These are phyloP conservation scores for Petrocephalus sullivani DNA, from an alignment of 2,797 vertebrate genomes.

Conservation along the genomic window DNA sequence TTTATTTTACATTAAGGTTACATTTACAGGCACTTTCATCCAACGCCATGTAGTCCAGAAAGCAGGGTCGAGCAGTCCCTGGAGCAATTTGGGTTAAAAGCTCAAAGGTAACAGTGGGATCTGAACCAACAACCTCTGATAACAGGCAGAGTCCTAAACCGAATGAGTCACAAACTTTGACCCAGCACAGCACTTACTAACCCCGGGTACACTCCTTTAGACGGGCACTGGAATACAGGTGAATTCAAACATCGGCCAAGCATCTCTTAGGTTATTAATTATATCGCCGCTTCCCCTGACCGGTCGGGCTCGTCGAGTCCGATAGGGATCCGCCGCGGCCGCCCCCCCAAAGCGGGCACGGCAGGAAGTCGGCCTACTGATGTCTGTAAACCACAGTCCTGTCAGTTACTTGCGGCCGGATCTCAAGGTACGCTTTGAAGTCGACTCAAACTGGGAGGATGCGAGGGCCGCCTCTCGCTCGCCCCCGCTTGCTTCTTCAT, in stretches of 20 bases:
- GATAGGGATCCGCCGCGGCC: neutral
- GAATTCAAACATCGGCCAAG: neutral
- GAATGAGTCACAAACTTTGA: neutral
- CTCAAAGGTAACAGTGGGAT: neutral
- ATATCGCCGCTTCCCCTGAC: neutral
- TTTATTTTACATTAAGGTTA: neutral
- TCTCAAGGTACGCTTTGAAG: slow-evolving; percentile 51
- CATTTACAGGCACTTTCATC: neutral
- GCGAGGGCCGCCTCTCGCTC: neutral
- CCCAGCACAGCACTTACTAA: neutral
- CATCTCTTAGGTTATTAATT: neutral
- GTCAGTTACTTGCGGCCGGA: slow-evolving; percentile 32
- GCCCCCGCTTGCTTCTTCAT: slow-evolving; percentile 18
- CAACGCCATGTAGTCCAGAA: neutral
- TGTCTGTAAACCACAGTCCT: neutral
- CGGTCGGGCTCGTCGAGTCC: neutral
- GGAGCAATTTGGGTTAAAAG: neutral
- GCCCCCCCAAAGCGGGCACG: neutral
- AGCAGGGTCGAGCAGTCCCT: neutral
- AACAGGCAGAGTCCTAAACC: neutral
- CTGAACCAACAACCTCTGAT: neutral
- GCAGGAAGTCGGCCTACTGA: neutral
- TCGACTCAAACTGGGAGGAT: slow-evolving; percentile 32
- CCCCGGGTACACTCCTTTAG: neutral
- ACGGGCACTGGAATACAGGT: neutral